phyloP scores from a whole-genome alignment of 2,113 vertebrate genomes.

The Sigmodon hispidus region DNA sequence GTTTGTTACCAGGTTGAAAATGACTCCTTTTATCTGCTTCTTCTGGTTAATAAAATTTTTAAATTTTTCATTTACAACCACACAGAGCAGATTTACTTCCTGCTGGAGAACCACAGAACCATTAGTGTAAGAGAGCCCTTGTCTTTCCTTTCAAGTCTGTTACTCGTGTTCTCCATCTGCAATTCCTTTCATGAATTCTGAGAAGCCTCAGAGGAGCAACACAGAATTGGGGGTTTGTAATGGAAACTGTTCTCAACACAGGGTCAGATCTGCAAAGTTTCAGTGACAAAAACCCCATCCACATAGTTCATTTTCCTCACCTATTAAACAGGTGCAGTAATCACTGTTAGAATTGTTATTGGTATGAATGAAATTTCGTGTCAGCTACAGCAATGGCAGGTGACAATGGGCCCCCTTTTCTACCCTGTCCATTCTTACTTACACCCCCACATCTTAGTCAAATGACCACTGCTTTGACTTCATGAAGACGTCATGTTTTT shows the following conservation, averaged over 20 bases:
- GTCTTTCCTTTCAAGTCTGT: background rate
- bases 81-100: background rate
- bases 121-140: background rate
- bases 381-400: background rate
- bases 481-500: background rate
- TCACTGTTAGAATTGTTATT: background rate
- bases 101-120: background rate
- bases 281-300: slow-evolving; percentile 36
- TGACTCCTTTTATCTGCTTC: background rate
- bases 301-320: background rate
- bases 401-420: background rate
- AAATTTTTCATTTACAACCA: slow-evolving; percentile 1
- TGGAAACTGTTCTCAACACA: background rate
- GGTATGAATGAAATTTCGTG: background rate
- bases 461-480: background rate
- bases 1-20: background rate
- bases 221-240: background rate
- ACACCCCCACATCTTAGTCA: background rate
- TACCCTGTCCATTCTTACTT: background rate
- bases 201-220: background rate
- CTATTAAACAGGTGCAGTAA: background rate
- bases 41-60: background rate
- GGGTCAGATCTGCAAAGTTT: background rate
- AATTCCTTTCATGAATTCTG: background rate
- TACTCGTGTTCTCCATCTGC: background rate